Conservation (phyloP, 2,797 vertebrate genomes). For the Eupleurogrammus muticus region DNA sequence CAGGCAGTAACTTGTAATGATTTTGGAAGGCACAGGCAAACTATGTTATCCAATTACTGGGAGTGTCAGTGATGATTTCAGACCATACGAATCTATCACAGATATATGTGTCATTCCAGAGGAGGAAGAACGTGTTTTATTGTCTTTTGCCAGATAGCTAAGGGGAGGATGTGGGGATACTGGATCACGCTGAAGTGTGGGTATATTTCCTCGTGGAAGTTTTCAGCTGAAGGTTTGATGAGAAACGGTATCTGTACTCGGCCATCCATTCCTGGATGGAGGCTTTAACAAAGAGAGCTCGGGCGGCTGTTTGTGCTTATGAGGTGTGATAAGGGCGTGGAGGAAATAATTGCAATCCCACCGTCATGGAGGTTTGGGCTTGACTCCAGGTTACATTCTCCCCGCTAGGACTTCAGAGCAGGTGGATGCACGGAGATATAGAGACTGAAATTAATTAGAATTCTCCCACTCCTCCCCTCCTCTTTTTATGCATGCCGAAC, state of each 20-base stretch:
- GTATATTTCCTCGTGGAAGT: slow-evolving; percentile 35
- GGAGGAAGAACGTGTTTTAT: too few species aligned
- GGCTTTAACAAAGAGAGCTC: slow-evolving; percentile 33
- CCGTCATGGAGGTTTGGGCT: slow-evolving; percentile 39
- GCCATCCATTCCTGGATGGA: slow-evolving; percentile 26
- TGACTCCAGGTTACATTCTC: slow-evolving; percentile 57
- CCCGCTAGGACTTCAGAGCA: slow-evolving; percentile 43
- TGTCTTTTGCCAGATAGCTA: too few species aligned
- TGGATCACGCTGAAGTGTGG: neutral
- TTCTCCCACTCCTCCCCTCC: slow-evolving; percentile 36
- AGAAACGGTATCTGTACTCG: slow-evolving; percentile 28
- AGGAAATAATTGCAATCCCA: slow-evolving; percentile 63
- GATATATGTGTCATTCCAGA: too few species aligned
- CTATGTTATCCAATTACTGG: too few species aligned
- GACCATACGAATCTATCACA: too few species aligned
- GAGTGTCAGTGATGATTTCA: too few species aligned
- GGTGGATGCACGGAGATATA: slow-evolving; percentile 63
- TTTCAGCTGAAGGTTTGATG: slow-evolving; percentile 15
- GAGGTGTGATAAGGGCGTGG: slow-evolving; percentile 42
- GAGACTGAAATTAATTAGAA: slow-evolving; percentile 67
- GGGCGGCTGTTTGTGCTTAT: slow-evolving; percentile 42
- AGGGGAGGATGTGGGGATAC: neutral
- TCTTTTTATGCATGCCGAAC: slow-evolving; percentile 51
- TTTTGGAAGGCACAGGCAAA: too few species aligned
- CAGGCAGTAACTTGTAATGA: too few species aligned